Base-by-base conservation (phyloP, 2,113 vertebrate species). In the Hiodon alosoides region DNA sequence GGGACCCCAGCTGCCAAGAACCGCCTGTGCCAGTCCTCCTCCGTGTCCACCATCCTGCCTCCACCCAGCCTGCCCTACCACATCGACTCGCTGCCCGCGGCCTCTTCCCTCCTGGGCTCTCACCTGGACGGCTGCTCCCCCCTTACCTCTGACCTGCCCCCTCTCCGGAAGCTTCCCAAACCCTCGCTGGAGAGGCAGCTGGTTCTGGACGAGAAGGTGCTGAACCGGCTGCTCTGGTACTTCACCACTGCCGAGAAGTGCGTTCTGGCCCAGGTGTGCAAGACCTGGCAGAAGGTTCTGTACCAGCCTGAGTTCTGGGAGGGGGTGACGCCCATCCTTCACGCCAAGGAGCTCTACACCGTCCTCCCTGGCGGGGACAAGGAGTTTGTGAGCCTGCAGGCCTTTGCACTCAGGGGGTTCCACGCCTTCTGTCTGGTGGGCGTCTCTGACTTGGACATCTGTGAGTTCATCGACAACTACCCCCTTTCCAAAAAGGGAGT, bases 261-360 rank as follows among this genome's bases (percentile, higher is more conserved):
- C 0, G 87, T 96, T 78, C 86, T 99, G 85, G 96, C 96, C 0
- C 97, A 99, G 89, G 97, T 99, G 78, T 99, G 97, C 91, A 96
- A 96, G 89, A 94, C 92, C 0, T 99, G 97, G 97, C 86, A 97
- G 55, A 90, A 95, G n/a, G 96, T 98, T 81, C 91, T 99, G 14
- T 99, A 99, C 89, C 97, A 99, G 83, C 93, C 95, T 70, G 97
- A 97, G 86, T 98, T 99, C 91, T 99, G 97, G 97, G 95, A 95
- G 46, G 94, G 93, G 1, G 93, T 99, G 81, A 97, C 92, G 0
- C 97, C 97, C 0, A 95, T 99, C 79, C 87, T 99, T 83, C 97
- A 99, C 2, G 94, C 96, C 85, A 98, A 98, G 92, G 97, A 99
- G 93, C 93, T 99, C 62, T 99, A 99, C 85, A 94, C 92, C 3